Evolutionary conservation across 2,888 invertebrate genomes (phyloP).

Genomic region (Metopia argyrocephala): DNA sequence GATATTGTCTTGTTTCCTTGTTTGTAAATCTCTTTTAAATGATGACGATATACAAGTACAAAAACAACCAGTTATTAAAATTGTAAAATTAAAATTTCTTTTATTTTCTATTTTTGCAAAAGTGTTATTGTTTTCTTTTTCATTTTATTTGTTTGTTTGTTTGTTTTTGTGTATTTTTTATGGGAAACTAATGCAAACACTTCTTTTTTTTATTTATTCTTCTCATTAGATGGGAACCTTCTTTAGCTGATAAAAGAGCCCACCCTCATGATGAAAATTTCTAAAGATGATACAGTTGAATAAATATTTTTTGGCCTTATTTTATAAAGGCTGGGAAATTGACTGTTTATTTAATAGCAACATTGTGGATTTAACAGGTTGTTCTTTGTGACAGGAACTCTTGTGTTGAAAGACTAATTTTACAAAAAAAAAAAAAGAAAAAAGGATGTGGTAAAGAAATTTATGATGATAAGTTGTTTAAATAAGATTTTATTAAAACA

Average conservation of each 20-base stretch:
- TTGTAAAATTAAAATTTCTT: constrained; percentile 10
- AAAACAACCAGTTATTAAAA: background rate
- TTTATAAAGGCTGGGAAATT: constrained; percentile 31
- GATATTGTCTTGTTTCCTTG: constrained; percentile 32
- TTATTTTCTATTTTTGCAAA: constrained; percentile 12
- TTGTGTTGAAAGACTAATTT: constrained; percentile 3
- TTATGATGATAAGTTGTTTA: no score
- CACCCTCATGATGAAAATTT: constrained; percentile 34
- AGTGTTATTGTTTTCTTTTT: background rate
- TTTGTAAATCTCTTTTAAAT: constrained; percentile 35
- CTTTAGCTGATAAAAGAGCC: constrained; percentile 2
- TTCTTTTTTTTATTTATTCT: background rate
- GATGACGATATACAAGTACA: constrained; percentile 13
- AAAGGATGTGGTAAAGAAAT: no score
- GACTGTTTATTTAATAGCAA: constrained; percentile 5
- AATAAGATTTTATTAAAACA: no score
- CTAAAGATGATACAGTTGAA: background rate
- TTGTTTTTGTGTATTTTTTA: constrained; percentile 27
- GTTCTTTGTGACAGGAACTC: background rate
- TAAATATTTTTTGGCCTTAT: constrained; percentile 1
- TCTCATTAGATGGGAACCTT: constrained; percentile 6
- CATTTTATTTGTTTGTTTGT: background rate
- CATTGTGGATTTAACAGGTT: constrained; percentile 43
- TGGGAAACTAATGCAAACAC: constrained; percentile 50
- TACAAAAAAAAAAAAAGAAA: no score